Conservation (phyloP, 2,113 vertebrate species). For the Sphaerodactylus townsendi region DNA sequence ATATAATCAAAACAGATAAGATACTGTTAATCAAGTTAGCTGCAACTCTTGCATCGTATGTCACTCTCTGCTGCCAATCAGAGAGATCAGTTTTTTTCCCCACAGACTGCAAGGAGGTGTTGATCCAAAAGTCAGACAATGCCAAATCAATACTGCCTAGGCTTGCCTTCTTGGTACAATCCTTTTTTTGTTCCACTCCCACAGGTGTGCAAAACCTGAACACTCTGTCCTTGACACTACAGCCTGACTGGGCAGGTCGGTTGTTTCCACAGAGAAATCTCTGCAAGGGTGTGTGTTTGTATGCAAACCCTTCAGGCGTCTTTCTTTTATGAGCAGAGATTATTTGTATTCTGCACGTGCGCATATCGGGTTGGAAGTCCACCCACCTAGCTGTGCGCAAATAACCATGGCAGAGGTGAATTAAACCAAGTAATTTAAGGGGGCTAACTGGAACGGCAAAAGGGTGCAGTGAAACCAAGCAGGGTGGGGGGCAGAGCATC, state of each 20-base stretch:
- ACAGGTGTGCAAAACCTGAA: neutral
- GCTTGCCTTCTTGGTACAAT: too few species aligned
- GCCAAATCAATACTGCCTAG: neutral
- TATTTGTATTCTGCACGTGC: neutral
- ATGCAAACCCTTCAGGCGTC: neutral
- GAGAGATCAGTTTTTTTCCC: neutral
- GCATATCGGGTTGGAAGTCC: neutral
- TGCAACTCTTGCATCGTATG: too few species aligned
- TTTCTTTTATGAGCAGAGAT: slow-evolving; percentile 18
- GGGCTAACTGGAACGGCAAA: too few species aligned
- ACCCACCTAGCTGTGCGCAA: slow-evolving; percentile 1
- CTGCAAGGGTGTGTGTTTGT: neutral
- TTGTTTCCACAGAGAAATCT: slow-evolving; percentile 9
- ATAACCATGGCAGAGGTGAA: too few species aligned
- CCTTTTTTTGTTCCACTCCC: neutral
- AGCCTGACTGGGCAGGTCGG: slow-evolving; percentile 22
- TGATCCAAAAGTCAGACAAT: neutral
- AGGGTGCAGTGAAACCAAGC: too few species aligned
- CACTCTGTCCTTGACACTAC: neutral
- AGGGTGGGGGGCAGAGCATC: too few species aligned
- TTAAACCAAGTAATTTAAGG: too few species aligned
- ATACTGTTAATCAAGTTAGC: too few species aligned
- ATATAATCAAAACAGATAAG: too few species aligned
- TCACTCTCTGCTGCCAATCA: too few species aligned
- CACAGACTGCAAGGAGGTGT: neutral